phyloP scores from a whole-genome alignment of 2,797 vertebrate genomes.

The Microctenopoma stevenorrisi region DNA sequence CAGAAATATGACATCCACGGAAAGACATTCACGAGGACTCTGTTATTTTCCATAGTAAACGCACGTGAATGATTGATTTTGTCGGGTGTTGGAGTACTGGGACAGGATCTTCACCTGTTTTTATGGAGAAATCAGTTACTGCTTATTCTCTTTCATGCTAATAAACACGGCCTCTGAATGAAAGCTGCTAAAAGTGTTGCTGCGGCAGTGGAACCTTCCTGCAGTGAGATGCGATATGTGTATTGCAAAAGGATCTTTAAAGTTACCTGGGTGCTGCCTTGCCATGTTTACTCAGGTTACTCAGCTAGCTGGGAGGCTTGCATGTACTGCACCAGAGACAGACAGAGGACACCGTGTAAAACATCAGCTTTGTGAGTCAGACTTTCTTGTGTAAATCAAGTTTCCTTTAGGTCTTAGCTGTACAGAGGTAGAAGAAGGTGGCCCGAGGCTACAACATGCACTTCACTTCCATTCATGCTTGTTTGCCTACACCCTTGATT shows the following conservation, averaged over 20 bases:
- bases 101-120: constrained; percentile 26
- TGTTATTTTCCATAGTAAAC: constrained; percentile 19
- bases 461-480: constrained; percentile 5
- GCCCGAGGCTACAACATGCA: constrained; percentile 60
- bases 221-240: constrained; percentile 55
- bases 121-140: constrained; percentile 28
- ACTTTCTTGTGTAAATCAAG: constrained; percentile 53
- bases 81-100: constrained; percentile 31
- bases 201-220: constrained; percentile 54
- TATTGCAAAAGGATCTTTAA: constrained; percentile 64
- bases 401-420: constrained; percentile 44
- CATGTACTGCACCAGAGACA: neutral
- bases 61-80: neutral
- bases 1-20: constrained; percentile 36
- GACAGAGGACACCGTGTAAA: constrained; percentile 19
- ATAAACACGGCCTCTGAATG: constrained; percentile 20
- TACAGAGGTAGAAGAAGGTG: constrained; percentile 37
- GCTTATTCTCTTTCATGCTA: constrained; percentile 50
- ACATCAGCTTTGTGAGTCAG: constrained; percentile 60
- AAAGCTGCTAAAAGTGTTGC: constrained; percentile 29
- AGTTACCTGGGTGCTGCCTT: constrained; percentile 61
- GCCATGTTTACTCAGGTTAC: constrained; percentile 61
- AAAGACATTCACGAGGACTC: constrained; percentile 1
- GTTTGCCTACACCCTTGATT: constrained; percentile 36
- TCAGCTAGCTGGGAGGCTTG: constrained; percentile 21